Conservation (phyloP, 2,888 invertebrate species). For the Athrips mouffetella region DNA sequence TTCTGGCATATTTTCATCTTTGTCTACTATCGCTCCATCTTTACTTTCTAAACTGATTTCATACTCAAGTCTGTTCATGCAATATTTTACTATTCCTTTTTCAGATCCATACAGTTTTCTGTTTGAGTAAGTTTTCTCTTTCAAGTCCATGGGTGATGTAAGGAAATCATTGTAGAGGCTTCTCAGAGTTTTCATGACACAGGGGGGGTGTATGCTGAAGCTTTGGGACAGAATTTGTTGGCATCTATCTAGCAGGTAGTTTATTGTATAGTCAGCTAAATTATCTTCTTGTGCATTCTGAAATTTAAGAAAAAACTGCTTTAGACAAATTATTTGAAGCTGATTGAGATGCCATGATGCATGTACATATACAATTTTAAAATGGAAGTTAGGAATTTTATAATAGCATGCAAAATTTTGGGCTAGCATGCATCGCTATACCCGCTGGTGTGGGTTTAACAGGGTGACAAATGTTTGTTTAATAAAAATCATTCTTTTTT, state of each 20-base stretch:
- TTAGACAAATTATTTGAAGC: too few species aligned
- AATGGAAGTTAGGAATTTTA: too few species aligned
- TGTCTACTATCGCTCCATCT: constrained; percentile 55
- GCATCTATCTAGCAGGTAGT: constrained; percentile 52
- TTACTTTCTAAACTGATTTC: constrained; percentile 51
- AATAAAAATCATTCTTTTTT: too few species aligned
- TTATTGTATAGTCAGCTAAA: constrained; percentile 40
- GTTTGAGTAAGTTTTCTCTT: constrained; percentile 55
- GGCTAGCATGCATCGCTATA: too few species aligned
- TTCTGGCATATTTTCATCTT: constrained; percentile 49
- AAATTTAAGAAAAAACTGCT: constrained; percentile 29
- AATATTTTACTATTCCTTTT: constrained; percentile 61
- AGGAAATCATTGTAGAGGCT: constrained; percentile 57
- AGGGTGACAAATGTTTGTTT: too few species aligned
- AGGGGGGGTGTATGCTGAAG: constrained; percentile 62
- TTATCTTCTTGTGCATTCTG: constrained; percentile 68
- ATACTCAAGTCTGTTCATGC: constrained; percentile 58
- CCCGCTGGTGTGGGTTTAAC: too few species aligned
- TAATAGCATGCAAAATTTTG: too few species aligned
- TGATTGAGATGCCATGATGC: too few species aligned
- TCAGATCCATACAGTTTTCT: constrained; percentile 46
- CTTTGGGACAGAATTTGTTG: constrained; percentile 53
- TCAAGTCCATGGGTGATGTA: constrained; percentile 49
- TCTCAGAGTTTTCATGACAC: constrained; percentile 44
- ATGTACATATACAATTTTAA: too few species aligned